These are phyloP conservation scores for Polypedilum vanderplanki DNA, from an alignment of 1,140 invertebrate genomes.

Conservation along the genomic window DNA sequence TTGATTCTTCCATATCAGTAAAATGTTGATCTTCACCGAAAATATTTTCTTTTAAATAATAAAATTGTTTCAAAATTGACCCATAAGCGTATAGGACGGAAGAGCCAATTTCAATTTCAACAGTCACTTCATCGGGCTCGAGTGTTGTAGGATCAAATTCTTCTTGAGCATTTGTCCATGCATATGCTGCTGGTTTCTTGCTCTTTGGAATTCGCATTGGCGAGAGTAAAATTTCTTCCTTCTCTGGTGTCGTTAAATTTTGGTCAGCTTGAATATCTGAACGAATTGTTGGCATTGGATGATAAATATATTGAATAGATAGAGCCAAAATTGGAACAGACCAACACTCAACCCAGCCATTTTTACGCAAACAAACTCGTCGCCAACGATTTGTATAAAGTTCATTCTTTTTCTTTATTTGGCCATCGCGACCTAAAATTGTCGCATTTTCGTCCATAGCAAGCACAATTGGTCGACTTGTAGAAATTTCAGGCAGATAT, in stretches of 20 bases:
- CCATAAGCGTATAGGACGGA: slow-evolving; percentile 86
- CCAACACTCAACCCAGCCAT: slow-evolving; percentile 93
- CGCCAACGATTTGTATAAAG: slow-evolving; percentile 72
- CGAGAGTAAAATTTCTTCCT: slow-evolving; percentile 84
- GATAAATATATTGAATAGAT: slow-evolving; percentile 84
- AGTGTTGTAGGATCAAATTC: slow-evolving; percentile 80
- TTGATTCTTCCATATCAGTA: slow-evolving; percentile 76
- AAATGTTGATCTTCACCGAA: slow-evolving; percentile 92
- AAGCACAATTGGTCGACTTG: slow-evolving; percentile 71
- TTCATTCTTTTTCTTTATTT: slow-evolving; percentile 49
- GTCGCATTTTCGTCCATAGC: slow-evolving; percentile 86
- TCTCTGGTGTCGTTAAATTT: slow-evolving; percentile 79
- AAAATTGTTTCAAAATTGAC: slow-evolving; percentile 77
- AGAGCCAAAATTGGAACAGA: slow-evolving; percentile 87
- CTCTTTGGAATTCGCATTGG: slow-evolving; percentile 82
- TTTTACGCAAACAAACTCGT: slow-evolving; percentile 67
- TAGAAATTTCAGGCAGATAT: slow-evolving; percentile 86
- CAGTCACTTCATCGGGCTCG: slow-evolving; percentile 75
- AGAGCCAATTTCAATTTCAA: slow-evolving; percentile 89
- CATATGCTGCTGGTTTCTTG: slow-evolving; percentile 60
- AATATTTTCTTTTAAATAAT: slow-evolving; percentile 91
- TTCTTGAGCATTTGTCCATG: slow-evolving; percentile 50
- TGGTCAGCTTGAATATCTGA: slow-evolving; percentile 75
- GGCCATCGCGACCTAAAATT: slow-evolving; percentile 69
- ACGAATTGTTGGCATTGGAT: slow-evolving; percentile 79